These are phyloP conservation scores for Pristionchus japonicus DNA, from an alignment of 2,888 invertebrate genomes.

Conservation along the genomic window DNA sequence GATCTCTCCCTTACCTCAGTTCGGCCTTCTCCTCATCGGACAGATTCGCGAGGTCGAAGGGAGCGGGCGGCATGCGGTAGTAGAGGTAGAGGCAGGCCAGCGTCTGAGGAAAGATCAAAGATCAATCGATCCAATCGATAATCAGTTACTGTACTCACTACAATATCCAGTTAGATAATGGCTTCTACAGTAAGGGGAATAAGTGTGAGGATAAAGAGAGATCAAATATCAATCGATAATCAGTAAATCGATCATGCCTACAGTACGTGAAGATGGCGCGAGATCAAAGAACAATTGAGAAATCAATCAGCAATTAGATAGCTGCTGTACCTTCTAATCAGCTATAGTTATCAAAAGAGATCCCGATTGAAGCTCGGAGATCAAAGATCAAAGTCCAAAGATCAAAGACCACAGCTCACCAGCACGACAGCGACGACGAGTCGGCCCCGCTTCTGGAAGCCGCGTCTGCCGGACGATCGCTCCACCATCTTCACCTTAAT, in stretches of 20 bases:
- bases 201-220: too few species aligned
- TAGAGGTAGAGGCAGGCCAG: background rate
- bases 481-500: background rate
- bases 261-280: too few species aligned
- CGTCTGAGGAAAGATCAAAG: slow-evolving; percentile 9
- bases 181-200: too few species aligned
- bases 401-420: background rate
- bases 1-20: background rate
- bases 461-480: background rate
- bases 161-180: too few species aligned
- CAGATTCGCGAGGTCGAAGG: background rate
- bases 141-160: too few species aligned
- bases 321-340: background rate
- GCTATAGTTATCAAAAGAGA: too few species aligned
- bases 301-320: background rate
- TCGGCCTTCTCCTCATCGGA: background rate
- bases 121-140: too few species aligned
- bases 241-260: too few species aligned
- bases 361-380: background rate
- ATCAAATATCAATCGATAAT: too few species aligned
- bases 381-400: background rate
- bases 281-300: background rate
- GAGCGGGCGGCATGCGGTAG: background rate
- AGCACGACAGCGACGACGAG: background rate
- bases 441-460: background rate